Conservation (phyloP, 1,140 invertebrate species). For the Apis florea region DNA sequence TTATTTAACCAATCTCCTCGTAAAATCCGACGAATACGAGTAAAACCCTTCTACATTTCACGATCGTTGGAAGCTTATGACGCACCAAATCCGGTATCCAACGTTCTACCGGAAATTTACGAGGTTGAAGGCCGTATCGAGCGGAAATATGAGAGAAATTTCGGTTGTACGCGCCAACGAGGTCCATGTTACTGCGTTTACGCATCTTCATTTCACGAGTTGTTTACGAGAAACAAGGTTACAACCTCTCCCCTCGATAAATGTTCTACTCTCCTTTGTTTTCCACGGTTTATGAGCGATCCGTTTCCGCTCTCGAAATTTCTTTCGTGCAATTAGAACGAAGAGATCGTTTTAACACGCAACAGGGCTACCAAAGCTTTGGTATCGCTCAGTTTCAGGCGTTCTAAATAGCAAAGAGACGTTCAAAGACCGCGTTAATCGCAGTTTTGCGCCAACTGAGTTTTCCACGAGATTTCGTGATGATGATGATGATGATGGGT, state of each 20-base stretch:
- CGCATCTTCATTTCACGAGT: conserved; percentile 20
- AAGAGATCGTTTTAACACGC: neutral
- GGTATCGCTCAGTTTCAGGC: neutral
- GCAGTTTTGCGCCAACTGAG: too few species aligned
- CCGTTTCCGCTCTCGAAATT: neutral
- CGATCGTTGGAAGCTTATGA: too few species aligned
- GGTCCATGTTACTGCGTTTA: neutral
- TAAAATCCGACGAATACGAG: neutral
- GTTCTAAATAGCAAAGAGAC: too few species aligned
- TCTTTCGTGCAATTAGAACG: conserved; percentile 9
- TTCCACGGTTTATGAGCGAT: conserved; percentile 44
- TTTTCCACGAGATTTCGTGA: too few species aligned
- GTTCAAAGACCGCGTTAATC: neutral
- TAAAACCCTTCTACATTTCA: neutral
- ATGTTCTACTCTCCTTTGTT: conserved; percentile 3
- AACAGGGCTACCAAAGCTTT: neutral
- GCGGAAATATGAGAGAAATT: conserved; percentile 6
- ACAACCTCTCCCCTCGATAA: conserved; percentile 50
- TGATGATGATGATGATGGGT: too few species aligned
- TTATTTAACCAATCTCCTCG: too few species aligned
- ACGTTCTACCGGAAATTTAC: neutral
- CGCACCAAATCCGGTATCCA: neutral
- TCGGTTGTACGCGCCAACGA: neutral
- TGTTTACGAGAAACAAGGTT: conserved; percentile 25
- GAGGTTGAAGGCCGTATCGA: neutral